phyloP scores from a whole-genome alignment of 2,888 invertebrate genomes.

The Limnephilus lunatus region DNA sequence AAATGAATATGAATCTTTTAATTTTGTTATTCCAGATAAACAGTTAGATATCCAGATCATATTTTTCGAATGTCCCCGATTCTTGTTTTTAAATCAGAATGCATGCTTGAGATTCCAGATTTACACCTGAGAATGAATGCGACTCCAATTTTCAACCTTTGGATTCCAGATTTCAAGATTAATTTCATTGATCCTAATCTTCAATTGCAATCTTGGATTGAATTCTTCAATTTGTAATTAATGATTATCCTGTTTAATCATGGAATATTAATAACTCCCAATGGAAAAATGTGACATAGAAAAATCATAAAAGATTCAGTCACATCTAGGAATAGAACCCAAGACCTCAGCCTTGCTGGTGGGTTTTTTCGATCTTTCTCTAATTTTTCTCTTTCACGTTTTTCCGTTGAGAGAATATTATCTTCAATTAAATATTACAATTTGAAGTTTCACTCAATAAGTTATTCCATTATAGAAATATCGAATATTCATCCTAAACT shows the following conservation, averaged over 20 bases:
- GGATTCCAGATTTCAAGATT: neutral
- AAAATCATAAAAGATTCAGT: too few species aligned
- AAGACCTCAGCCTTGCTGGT: too few species aligned
- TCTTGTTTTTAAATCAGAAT: neutral
- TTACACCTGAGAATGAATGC: neutral
- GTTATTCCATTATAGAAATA: too few species aligned
- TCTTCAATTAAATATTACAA: too few species aligned
- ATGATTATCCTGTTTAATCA: neutral
- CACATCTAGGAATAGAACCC: too few species aligned
- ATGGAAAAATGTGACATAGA: too few species aligned
- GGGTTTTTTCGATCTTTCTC: too few species aligned
- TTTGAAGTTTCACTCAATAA: too few species aligned
- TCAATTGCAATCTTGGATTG: neutral
- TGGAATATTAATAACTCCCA: too few species aligned
- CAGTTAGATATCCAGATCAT: neutral
- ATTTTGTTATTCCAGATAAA: conserved; percentile 9
- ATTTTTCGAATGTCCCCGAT: neutral
- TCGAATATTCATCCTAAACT: too few species aligned
- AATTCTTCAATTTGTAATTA: neutral
- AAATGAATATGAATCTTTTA: neutral
- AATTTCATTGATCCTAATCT: neutral
- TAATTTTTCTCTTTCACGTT: too few species aligned
- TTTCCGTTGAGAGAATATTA: too few species aligned
- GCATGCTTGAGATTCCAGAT: neutral
- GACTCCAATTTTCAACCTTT: neutral